Conservation (phyloP, 2,113 vertebrate genomes). For the Dasyprocta punctata region DNA sequence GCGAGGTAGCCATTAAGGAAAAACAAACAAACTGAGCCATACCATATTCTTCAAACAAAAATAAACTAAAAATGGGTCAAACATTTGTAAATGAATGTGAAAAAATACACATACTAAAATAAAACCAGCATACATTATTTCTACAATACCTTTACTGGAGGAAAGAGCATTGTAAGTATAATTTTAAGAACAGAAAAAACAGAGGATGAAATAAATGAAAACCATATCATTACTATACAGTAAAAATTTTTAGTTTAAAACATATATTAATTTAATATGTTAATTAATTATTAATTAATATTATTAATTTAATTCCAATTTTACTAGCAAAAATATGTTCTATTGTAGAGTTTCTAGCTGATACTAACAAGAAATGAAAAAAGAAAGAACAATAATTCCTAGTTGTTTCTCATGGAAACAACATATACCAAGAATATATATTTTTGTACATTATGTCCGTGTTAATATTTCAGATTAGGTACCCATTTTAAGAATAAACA, state of each 20-base stretch:
- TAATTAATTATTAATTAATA: no score
- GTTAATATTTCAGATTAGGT: neutral
- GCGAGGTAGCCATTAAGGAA: neutral
- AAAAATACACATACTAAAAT: neutral
- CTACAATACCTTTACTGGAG: neutral
- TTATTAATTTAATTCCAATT: constrained; percentile 32
- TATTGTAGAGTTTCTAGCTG: neutral
- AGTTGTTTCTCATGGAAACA: neutral
- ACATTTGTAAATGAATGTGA: neutral
- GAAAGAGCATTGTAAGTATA: neutral
- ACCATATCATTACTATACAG: neutral
- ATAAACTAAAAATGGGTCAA: neutral
- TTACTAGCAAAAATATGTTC: neutral
- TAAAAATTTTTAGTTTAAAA: no score
- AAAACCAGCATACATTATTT: neutral
- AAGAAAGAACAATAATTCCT: neutral
- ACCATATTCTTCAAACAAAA: neutral
- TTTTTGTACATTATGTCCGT: neutral
- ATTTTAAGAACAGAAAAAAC: neutral
- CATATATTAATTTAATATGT: no score
- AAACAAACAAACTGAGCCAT: neutral
- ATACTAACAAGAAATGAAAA: neutral
- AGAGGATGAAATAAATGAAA: neutral
- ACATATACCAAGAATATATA: neutral
- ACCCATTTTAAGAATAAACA: neutral